Percentiles rank a stretch among this genome's conserved stretches.
Conservation (phyloP, 2,797 vertebrate genomes). For the Peromyscus attwateri region DNA sequence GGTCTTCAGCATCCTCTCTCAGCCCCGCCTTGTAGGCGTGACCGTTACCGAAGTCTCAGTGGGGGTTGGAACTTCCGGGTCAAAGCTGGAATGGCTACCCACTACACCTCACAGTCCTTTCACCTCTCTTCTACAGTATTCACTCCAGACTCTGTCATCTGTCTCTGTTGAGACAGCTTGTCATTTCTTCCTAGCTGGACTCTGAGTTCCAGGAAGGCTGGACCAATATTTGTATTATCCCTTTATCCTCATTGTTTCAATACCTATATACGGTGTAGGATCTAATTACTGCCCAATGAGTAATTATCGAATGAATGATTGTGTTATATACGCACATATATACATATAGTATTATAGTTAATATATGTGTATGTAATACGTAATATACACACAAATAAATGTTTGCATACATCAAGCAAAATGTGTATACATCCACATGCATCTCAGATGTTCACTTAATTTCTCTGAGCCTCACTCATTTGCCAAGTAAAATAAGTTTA, state of each 20-base stretch:
- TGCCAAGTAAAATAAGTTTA: not conserved
- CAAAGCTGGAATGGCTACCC: too few relatives aligned
- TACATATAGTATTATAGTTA: not conserved
- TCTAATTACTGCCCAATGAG: not conserved
- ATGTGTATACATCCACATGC: not conserved
- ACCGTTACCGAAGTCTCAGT: too few relatives aligned
- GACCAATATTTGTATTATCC: not conserved
- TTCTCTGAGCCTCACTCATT: constrained; percentile 1
- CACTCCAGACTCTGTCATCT: not conserved
- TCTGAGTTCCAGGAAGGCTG: not conserved
- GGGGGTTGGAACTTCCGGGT: too few relatives aligned
- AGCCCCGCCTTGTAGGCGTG: too few relatives aligned
- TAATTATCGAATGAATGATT: not conserved
- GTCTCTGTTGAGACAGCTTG: not conserved
- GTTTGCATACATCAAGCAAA: not conserved
- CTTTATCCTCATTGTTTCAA: not conserved
- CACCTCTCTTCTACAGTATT: not conserved
- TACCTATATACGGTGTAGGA: not conserved
- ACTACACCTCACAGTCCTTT: not conserved
- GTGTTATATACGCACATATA: not conserved
- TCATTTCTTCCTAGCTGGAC: not conserved
- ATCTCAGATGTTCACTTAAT: not conserved
- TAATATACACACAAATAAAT: not conserved
- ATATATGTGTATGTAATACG: too few relatives aligned
- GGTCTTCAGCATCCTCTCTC: too few relatives aligned